Conservation (phyloP, 1,140 invertebrate genomes). For the Anoplolepis gracilipes region DNA sequence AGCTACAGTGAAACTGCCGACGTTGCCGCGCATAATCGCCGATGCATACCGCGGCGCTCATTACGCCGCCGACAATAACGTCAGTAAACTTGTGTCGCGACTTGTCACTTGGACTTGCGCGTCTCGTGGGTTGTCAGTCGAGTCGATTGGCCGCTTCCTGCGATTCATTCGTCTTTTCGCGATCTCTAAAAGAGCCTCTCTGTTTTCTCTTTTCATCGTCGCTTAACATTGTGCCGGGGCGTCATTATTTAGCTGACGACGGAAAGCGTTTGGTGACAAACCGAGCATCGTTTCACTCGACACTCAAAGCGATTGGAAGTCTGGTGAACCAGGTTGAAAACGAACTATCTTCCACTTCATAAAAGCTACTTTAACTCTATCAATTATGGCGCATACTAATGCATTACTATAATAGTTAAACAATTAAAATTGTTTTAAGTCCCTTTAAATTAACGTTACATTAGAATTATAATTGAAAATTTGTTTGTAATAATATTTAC, state of each 20-base stretch:
- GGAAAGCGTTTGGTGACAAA: conserved; percentile 52
- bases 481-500: neutral
- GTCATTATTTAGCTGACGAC: conserved; percentile 62
- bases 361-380: conserved; percentile 28
- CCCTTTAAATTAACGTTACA: too few species aligned
- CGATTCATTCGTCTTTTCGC: conserved; percentile 73
- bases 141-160: conserved; percentile 75
- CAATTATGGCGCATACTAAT: conserved; percentile 19
- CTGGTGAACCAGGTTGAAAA: neutral
- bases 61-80: conserved; percentile 71
- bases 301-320: conserved; percentile 26
- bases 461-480: neutral
- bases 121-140: conserved; percentile 64
- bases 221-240: conserved; percentile 53
- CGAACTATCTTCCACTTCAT: neutral
- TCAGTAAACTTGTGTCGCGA: conserved; percentile 53
- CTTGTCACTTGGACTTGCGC: conserved; percentile 49
- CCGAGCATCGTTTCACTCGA: conserved; percentile 44
- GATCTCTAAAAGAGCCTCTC: conserved; percentile 65
- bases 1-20: conserved; percentile 55
- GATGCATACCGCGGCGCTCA: conserved; percentile 39
- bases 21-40: conserved; percentile 49
- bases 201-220: conserved; percentile 61
- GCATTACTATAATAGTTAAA: neutral
- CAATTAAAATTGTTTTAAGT: neutral